Base-by-base conservation (phyloP, 2,113 vertebrate genomes). In the Sapajus apella region DNA sequence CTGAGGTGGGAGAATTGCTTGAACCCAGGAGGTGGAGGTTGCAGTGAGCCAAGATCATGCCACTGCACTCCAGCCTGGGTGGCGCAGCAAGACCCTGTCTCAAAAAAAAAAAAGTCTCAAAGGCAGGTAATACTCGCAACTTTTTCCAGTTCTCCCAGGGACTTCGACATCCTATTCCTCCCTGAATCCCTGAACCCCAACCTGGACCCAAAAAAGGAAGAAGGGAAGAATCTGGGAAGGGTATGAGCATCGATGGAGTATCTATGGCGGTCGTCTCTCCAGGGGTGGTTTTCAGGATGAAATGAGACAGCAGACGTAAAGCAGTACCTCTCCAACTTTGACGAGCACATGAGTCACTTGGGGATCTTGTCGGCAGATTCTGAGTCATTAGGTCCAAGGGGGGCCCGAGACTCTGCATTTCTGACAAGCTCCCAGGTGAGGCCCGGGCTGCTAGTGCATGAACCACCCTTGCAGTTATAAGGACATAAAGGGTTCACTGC, bases 371-470 rank as follows among this genome's bases (percentile, higher is more conserved):
- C 5, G 8, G 83, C 6, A 72, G 45, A 35, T 73, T 84, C 4
- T 2, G 30, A 55, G 68, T 91, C 45, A 0, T 20, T 5, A 32
- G 55, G 66, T 35, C 35, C 50, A 47, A 79, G 40, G 3, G 32
- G 79, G 88, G 61, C n/a, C 91, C 17, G 43, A 80, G 64, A 50
- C 40, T 55, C 50, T 47, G 43, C 87, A 87, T 87, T 94, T 83
- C 90, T 81, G 35, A 73, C 8, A 35, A 25, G 35, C 21, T 75
- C 21, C 83, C 52, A 58, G 76, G 35, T 37, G 61, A 93, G 61
- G 45, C 27, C 56, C 30, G 43, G 43, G 45, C 23, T 9, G 16
- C 70, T 30, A 68, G 25, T 0, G 0, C 21, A 0, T 0, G 27
- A 66, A 35, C 5, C 43, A 68, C 4, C n/a, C 45, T 66, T 1